phyloP scores from a whole-genome alignment of 2,113 vertebrate species.

The Rhodinocichla rosea region DNA sequence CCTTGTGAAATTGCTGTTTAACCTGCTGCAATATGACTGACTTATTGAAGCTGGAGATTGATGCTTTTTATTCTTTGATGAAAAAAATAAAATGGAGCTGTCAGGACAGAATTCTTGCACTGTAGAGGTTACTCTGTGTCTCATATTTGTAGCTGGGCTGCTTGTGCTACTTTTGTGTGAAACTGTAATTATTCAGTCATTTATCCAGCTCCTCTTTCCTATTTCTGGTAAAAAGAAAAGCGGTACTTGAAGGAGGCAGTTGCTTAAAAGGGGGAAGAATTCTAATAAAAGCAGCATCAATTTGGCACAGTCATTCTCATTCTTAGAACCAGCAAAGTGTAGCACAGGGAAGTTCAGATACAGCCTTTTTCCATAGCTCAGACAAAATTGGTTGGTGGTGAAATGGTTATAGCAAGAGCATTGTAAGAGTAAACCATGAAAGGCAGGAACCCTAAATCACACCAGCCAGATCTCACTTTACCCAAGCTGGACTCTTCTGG shows the following conservation, averaged over 20 bases:
- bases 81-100: background rate
- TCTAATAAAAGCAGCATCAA: background rate
- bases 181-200: background rate
- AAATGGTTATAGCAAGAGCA: background rate
- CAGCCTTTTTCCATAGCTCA: background rate
- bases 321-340: background rate
- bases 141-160: background rate
- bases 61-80: conserved; percentile 3
- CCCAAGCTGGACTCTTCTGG: background rate
- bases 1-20: conserved; percentile 29
- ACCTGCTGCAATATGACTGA: background rate
- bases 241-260: background rate
- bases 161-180: background rate
- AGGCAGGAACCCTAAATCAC: background rate
- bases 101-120: background rate
- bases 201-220: background rate
- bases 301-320: background rate
- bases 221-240: background rate
- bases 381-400: background rate
- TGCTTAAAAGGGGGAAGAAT: background rate
- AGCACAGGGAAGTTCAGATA: background rate
- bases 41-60: background rate
- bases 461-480: background rate
- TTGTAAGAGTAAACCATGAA: background rate
- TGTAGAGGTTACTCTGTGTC: accelerated